These are phyloP conservation scores for Chlamydotis undulata DNA, from an alignment of 2,113 vertebrate genomes.

Conservation along the genomic window DNA sequence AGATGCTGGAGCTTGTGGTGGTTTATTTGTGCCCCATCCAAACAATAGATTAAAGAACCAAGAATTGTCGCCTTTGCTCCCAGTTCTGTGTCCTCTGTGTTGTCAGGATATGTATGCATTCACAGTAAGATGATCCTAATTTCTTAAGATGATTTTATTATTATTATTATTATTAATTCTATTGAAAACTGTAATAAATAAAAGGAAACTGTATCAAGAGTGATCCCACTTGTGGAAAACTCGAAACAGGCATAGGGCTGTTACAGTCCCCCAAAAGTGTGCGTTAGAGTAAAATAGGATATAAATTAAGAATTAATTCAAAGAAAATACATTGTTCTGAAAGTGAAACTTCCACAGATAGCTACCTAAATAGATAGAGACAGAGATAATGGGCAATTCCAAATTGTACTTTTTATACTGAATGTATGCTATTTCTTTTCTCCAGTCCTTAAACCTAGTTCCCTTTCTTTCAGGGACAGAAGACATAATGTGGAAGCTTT, in stretches of 20 bases:
- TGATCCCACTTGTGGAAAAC: not conserved
- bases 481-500: not conserved
- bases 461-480: not conserved
- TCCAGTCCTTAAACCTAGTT: not conserved
- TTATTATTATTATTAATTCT: not conserved
- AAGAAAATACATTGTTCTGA: not conserved
- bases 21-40: not conserved
- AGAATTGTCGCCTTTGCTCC: fast-evolving
- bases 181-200: not conserved
- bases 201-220: not conserved
- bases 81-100: not conserved
- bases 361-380: not conserved
- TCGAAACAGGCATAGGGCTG: not conserved
- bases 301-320: not conserved
- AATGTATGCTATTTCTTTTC: not conserved
- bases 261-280: not conserved
- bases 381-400: not conserved
- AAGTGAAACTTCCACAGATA: not conserved
- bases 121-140: not conserved
- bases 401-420: not conserved
- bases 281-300: not conserved
- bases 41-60: not conserved
- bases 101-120: not conserved
- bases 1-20: not conserved
- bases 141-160: not conserved